Percentiles rank a stretch among this genome's conserved stretches.
These are phyloP conservation scores for Periophthalmodon schlosseri DNA, from an alignment of 2,113 vertebrate species.

Conservation along the genomic window DNA sequence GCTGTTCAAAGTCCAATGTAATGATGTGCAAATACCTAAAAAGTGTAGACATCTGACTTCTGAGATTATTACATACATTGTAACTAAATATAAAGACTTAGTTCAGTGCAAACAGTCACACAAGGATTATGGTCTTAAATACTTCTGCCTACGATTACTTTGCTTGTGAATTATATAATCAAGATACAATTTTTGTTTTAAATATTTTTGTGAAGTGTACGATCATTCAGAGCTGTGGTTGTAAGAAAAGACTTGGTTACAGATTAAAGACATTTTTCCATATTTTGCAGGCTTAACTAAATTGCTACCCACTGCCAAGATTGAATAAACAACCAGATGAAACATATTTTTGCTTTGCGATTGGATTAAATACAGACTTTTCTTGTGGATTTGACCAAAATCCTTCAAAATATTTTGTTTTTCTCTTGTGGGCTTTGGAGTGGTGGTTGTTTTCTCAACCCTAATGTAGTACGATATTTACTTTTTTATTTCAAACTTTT, in stretches of 20 bases:
- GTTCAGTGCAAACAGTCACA: neutral
- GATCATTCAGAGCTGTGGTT: neutral
- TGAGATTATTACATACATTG: neutral
- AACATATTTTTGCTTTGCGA: neutral
- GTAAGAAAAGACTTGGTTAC: neutral
- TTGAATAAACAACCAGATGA: neutral
- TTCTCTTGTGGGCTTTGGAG: neutral
- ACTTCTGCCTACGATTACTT: neutral
- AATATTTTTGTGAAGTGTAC: constrained; percentile 36
- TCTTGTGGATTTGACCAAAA: neutral
- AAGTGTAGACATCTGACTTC: neutral
- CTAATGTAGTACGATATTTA: too few relatives aligned
- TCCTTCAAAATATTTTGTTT: neutral
- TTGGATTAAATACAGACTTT: neutral
- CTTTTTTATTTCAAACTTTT: neutral
- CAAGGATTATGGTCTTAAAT: neutral
- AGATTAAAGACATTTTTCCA: neutral
- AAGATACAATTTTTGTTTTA: neutral
- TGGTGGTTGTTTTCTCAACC: neutral
- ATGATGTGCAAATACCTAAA: constrained; percentile 9
- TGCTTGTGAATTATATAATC: neutral
- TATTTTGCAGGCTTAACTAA: neutral
- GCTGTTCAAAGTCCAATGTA: constrained; percentile 3
- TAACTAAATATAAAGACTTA: neutral
- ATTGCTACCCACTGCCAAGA: neutral